Evolutionary conservation across 2,113 vertebrate genomes (phyloP), one percentile per base, ranked within the genome.

Genomic region (Poecile atricapillus): DNA sequence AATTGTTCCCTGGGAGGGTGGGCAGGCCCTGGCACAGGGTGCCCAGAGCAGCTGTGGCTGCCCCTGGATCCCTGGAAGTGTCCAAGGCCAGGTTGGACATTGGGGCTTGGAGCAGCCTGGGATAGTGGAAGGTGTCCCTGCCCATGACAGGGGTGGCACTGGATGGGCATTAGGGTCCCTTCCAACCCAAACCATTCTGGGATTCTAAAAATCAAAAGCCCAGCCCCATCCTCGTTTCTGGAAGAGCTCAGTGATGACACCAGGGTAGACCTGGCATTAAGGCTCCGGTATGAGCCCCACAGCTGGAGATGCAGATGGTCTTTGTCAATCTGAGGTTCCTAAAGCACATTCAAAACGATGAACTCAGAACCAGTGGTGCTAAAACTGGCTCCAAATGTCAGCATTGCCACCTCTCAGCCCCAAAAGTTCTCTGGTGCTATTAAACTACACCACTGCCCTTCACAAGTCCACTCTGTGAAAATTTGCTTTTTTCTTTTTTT

Each of bases 401-500:
- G 11, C 0, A 0, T 35, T 30, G 25, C 13, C 37, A 39, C 30
- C 33, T 30, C 44, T 74, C 50, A 64, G 68, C 46, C 63, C 80
- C 53, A 19, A 6, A 35, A 77, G 9, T 25, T 74, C 64, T 28
- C 1, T 39, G 52, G 19, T 35, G 10, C 4, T 44, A 37, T 24
- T 59, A 43, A 87, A 63, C 37, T 63, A 18, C 44, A 63, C 10
- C 53, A 46, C 27, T 4, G 11, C 7, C 55, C 43, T 94, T 86
- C 53, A 13, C 20, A 30, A 56, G 14, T 31, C 20, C 31, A 75
- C 17, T 58, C 63, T 0, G 2, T 30, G n/a, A 74, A 65, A 83
- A 69, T 7, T 3, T n/a, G 2, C 7, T 30, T 41, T 1, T 5
- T 22, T 2, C 27, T 5, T 7, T 35, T 21, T 6, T 24, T 21